These are phyloP conservation scores for Ascidia mentula DNA, from an alignment of 23 tunicate species.

Conservation along the genomic window DNA sequence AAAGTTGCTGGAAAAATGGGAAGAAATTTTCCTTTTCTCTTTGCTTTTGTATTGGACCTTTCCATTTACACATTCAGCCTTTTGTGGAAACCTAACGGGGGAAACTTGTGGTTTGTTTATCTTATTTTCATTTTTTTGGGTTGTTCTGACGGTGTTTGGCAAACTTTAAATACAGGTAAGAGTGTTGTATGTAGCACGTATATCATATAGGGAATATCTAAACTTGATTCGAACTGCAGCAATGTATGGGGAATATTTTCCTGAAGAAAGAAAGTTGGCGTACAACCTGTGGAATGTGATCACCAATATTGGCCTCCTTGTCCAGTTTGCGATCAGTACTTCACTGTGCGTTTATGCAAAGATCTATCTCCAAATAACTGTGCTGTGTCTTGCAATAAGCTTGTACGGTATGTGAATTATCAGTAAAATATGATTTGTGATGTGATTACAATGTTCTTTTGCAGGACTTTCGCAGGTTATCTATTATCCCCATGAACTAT, in stretches of 20 bases:
- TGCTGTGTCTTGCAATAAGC: not conserved
- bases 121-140: not conserved
- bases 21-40: not conserved
- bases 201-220: too few relatives aligned
- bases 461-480: not conserved
- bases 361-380: not conserved
- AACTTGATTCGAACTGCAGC: too few relatives aligned
- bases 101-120: not conserved
- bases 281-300: not conserved
- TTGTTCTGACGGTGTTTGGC: not conserved
- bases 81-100: not conserved
- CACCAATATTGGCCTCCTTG: not conserved
- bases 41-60: not conserved
- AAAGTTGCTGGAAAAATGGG: not conserved
- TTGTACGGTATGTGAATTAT: not conserved
- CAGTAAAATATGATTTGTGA: too few relatives aligned
- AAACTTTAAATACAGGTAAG: not conserved
- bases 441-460: too few relatives aligned
- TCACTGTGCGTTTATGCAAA: not conserved
- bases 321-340: not conserved
- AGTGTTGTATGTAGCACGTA: too few relatives aligned
- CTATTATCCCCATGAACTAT: too few relatives aligned
- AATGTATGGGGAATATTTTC: constrained; percentile 1
- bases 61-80: not conserved
- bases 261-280: not conserved